These are phyloP conservation scores for Melinopterus prodromus DNA, from an alignment of 2,888 invertebrate genomes.

Conservation along the genomic window DNA sequence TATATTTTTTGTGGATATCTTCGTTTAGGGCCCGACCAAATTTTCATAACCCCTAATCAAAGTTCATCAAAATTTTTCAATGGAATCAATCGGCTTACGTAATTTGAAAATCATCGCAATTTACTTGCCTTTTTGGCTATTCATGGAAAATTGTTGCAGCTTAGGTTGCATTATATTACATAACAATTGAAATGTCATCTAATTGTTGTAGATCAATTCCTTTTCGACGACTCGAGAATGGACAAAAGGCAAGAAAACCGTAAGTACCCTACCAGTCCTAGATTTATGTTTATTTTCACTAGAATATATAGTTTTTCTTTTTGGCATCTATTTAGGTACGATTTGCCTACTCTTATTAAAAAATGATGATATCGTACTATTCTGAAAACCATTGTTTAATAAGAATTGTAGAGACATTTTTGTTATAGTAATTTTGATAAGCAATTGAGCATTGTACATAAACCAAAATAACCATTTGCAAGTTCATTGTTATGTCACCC, in stretches of 20 bases:
- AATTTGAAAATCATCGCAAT: slow-evolving; percentile 12
- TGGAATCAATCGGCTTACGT: slow-evolving; percentile 9
- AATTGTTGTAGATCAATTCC: slow-evolving; percentile 71
- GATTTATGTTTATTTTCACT: slow-evolving; percentile 17
- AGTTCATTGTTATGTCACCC: neutral
- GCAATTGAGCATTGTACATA: neutral
- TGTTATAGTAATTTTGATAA: slow-evolving; percentile 6
- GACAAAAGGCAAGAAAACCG: slow-evolving; percentile 81
- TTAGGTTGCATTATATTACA: slow-evolving; percentile 36
- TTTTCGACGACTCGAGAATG: slow-evolving; percentile 81
- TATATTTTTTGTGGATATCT: neutral
- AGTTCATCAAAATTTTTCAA: slow-evolving; percentile 29
- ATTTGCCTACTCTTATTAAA: too few relatives aligned
- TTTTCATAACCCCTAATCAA: slow-evolving; percentile 31
- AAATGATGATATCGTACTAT: too few relatives aligned
- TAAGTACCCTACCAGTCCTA: slow-evolving; percentile 60
- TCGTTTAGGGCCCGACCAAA: neutral
- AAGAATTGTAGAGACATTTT: neutral
- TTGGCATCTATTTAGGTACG: neutral
- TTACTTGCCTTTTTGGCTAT: neutral
- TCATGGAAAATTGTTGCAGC: neutral
- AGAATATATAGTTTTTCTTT: slow-evolving; percentile 29
- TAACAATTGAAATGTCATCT: slow-evolving; percentile 37
- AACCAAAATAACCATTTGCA: neutral
- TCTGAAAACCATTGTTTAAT: slow-evolving; percentile 9